Percentiles rank a stretch among this genome's conserved stretches.
These are phyloP conservation scores for Apocrypta bakeri DNA, from an alignment of 1,140 invertebrate species.

Conservation along the genomic window DNA sequence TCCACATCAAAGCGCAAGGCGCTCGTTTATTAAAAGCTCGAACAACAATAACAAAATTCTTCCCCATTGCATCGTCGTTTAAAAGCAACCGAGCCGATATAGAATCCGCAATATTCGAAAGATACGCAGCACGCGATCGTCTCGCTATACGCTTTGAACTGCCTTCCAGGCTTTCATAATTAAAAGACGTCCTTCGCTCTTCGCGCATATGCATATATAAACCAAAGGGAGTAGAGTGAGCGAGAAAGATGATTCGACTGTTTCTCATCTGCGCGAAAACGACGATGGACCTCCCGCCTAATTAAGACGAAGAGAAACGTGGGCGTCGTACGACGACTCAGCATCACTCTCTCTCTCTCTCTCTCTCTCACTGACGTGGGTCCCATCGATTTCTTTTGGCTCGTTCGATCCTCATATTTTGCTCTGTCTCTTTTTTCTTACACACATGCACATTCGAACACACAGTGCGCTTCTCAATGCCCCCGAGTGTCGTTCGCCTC, in stretches of 20 bases:
- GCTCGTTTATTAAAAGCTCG: not conserved
- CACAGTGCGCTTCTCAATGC: not conserved
- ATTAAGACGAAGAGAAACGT: slow-evolving; percentile 32
- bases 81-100: not conserved
- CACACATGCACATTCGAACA: not conserved
- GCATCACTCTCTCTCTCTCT: not conserved
- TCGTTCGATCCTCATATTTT: not conserved
- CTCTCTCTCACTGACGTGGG: not conserved
- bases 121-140: not conserved
- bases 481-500: slow-evolving; percentile 29
- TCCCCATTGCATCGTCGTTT: not conserved
- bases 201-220: not conserved
- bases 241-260: slow-evolving; percentile 36
- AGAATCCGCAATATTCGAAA: not conserved
- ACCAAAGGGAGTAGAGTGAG: not conserved
- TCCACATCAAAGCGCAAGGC: not conserved
- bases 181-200: slow-evolving; percentile 22
- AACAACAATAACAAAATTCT: not conserved
- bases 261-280: slow-evolving; percentile 35
- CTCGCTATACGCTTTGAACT: slow-evolving; percentile 7
- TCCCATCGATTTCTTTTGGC: slow-evolving; percentile 43
- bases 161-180: not conserved
- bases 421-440: not conserved
- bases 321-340: slow-evolving; percentile 4
- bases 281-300: slow-evolving; percentile 28